phyloP scores from a whole-genome alignment of 2,888 invertebrate genomes.

The Drosophila formosana region DNA sequence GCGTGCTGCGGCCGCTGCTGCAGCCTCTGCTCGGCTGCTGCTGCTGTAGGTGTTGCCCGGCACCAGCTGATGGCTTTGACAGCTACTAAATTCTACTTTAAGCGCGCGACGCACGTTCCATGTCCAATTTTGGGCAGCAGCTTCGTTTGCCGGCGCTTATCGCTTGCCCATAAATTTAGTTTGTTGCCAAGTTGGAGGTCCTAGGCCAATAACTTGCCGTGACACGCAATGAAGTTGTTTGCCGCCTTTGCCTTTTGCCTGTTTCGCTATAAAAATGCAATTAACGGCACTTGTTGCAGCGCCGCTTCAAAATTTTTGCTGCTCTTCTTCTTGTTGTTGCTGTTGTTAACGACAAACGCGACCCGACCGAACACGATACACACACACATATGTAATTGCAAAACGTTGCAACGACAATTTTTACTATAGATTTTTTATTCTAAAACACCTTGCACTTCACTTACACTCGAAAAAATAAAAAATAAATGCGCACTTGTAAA shows the following conservation, averaged over 20 bases:
- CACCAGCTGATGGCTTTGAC: slow-evolving; percentile 79
- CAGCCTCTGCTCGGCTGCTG: slow-evolving; percentile 35
- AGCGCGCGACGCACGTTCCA: slow-evolving; percentile 72
- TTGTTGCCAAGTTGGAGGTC: slow-evolving; percentile 65
- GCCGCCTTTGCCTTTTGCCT: slow-evolving; percentile 43
- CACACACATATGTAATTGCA: neutral
- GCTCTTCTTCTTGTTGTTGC: slow-evolving; percentile 6
- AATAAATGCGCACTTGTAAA: neutral
- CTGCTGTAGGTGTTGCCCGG: slow-evolving; percentile 75
- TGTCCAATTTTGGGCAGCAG: slow-evolving; percentile 76
- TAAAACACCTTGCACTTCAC: slow-evolving; percentile 10
- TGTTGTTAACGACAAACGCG: slow-evolving; percentile 11
- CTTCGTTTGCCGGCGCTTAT: slow-evolving; percentile 63
- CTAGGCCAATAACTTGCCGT: slow-evolving; percentile 67
- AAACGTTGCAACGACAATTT: slow-evolving; percentile 5
- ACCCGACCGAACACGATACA: slow-evolving; percentile 10
- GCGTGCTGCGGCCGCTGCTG: slow-evolving; percentile 68
- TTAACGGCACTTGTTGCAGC: slow-evolving; percentile 59
- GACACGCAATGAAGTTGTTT: slow-evolving; percentile 79
- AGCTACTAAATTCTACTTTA: slow-evolving; percentile 77
- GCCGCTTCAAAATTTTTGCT: neutral
- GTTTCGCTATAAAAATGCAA: slow-evolving; percentile 54
- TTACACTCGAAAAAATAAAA: neutral
- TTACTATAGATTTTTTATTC: neutral
- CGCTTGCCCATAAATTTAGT: slow-evolving; percentile 74